Percentiles rank a stretch among this genome's conserved stretches.
phyloP scores from a whole-genome alignment of 2,888 invertebrate species.

The Euzophera pinguis region DNA sequence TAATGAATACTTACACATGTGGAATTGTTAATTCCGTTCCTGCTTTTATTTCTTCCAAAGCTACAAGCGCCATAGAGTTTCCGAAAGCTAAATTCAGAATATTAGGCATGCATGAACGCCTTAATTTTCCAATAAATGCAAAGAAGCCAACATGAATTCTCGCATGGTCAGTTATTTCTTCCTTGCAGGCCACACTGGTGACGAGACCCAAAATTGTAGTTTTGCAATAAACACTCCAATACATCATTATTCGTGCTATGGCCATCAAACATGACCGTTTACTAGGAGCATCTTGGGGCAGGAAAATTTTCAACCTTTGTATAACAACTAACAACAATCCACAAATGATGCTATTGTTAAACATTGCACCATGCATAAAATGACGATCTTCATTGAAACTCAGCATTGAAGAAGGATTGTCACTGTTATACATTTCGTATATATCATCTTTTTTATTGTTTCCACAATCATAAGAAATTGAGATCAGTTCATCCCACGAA shows the following conservation, averaged over 20 bases:
- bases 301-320: not conserved
- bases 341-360: not conserved
- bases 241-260: slow-evolving; percentile 1
- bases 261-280: not conserved
- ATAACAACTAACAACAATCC: not conserved
- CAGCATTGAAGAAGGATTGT: not conserved
- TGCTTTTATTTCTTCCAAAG: not conserved
- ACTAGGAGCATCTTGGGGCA: not conserved
- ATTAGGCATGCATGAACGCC: not conserved
- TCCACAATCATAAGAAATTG: not conserved
- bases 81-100: not conserved
- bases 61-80: not conserved
- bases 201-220: not conserved
- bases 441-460: not conserved
- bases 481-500: slow-evolving; percentile 13
- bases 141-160: not conserved
- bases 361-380: not conserved
- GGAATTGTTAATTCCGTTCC: not conserved
- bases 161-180: not conserved
- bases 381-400: not conserved
- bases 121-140: not conserved
- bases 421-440: not conserved
- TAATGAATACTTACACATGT: not conserved
- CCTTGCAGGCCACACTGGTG: not conserved
- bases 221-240: not conserved